Conservation (phyloP, 2,113 vertebrate genomes). For the Leptobrachium ailaonicum region DNA sequence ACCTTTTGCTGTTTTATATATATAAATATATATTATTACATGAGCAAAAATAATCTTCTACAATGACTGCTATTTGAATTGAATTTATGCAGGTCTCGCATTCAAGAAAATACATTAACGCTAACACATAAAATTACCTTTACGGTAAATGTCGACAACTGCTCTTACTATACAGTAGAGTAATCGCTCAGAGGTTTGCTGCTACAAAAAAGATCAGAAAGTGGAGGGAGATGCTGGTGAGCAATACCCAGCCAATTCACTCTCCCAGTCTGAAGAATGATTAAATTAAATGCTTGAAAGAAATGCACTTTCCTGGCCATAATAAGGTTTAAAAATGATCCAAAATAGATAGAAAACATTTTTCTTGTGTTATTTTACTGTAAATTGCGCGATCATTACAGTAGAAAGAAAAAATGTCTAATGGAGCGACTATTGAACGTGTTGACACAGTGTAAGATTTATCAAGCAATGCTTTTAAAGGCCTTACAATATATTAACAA, state of each 20-base stretch:
- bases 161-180: neutral
- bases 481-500: slow-evolving; percentile 38
- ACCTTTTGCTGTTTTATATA: too few species aligned
- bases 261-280: slow-evolving; percentile 43
- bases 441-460: slow-evolving; percentile 38
- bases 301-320: slow-evolving; percentile 39
- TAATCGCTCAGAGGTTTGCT: slow-evolving; percentile 17
- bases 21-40: too few species aligned
- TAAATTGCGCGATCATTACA: slow-evolving; percentile 44
- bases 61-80: too few species aligned
- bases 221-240: slow-evolving; percentile 14
- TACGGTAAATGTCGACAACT: neutral
- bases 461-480: slow-evolving; percentile 40
- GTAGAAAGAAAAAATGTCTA: slow-evolving; percentile 17
- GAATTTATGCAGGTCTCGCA: too few species aligned
- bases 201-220: slow-evolving; percentile 23
- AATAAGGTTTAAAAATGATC: slow-evolving; percentile 47
- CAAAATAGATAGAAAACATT: slow-evolving; percentile 46
- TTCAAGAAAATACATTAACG: neutral
- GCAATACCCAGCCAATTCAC: slow-evolving; percentile 28
- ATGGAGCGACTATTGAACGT: slow-evolving; percentile 38
- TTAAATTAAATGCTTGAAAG: slow-evolving; percentile 41
- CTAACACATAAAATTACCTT: neutral
- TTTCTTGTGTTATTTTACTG: slow-evolving; percentile 37
- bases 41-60: too few species aligned